phyloP scores from a whole-genome alignment of 2,797 vertebrate species.

The Pseudomugil gertrudae region DNA sequence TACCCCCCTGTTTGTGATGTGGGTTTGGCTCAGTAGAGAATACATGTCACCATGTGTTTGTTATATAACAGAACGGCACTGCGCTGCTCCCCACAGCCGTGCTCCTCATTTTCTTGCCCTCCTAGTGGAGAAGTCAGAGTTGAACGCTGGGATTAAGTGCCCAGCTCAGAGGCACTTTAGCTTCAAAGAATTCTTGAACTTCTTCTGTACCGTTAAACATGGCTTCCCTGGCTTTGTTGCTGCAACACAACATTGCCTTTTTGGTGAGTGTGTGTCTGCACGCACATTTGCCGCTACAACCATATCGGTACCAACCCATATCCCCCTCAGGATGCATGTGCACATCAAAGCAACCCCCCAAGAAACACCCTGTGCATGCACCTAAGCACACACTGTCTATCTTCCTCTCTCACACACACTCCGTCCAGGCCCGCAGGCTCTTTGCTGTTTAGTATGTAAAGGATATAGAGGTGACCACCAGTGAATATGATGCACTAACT shows the following conservation, averaged over 20 bases:
- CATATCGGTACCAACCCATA: slow-evolving; percentile 31
- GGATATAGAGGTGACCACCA: slow-evolving; percentile 22
- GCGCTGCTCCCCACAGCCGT: slow-evolving; percentile 1
- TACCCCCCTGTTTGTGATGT: slow-evolving; percentile 1
- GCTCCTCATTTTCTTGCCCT: slow-evolving; percentile 12
- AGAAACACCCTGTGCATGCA: slow-evolving; percentile 18
- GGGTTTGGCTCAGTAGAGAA: slow-evolving; percentile 13
- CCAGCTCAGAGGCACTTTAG: slow-evolving; percentile 22
- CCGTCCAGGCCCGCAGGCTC: slow-evolving; percentile 29
- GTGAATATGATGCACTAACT: slow-evolving; percentile 16
- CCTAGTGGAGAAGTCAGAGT: slow-evolving; percentile 34
- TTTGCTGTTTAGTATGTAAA: slow-evolving; percentile 46
- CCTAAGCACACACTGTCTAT: slow-evolving; percentile 33
- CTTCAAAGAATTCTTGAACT: slow-evolving; percentile 10
- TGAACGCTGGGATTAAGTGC: slow-evolving; percentile 22
- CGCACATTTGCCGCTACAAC: neutral
- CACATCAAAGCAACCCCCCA: slow-evolving; percentile 37
- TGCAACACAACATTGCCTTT: slow-evolving; percentile 7
- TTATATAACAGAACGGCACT: slow-evolving; percentile 35
- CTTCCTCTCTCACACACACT: slow-evolving; percentile 23
- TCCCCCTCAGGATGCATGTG: slow-evolving; percentile 35
- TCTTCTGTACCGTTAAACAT: slow-evolving; percentile 1
- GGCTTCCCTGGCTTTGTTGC: slow-evolving; percentile 25
- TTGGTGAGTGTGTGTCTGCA: neutral
- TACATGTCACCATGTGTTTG: slow-evolving; percentile 31